These are phyloP conservation scores for Papilio protenor DNA, from an alignment of 2,888 invertebrate species.

Conservation along the genomic window DNA sequence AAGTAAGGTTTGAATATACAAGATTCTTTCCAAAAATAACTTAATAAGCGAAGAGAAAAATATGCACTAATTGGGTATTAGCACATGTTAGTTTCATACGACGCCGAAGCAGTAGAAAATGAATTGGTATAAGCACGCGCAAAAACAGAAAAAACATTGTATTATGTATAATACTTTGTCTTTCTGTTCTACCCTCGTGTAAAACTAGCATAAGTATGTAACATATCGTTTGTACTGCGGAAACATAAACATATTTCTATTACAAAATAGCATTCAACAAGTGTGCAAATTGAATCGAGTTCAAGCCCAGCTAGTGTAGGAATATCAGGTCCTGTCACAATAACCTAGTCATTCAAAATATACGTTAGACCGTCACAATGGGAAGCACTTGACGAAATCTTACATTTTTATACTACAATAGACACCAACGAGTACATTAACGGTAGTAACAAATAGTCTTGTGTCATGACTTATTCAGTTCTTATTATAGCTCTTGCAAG, in stretches of 20 bases:
- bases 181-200: neutral
- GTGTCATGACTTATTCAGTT: no score
- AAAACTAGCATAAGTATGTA: neutral
- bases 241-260: neutral
- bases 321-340: neutral
- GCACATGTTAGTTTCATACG: neutral
- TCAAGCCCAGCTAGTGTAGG: neutral
- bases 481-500: no score
- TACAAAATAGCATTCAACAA: neutral
- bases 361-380: neutral
- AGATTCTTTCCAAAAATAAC: neutral
- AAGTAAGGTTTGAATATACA: neutral
- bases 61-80: neutral
- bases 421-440: no score
- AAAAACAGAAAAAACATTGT: neutral
- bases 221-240: neutral
- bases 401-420: neutral
- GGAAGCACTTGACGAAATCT: neutral
- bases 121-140: no score
- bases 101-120: no score
- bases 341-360: neutral
- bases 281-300: conserved; percentile 5
- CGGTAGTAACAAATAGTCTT: no score
- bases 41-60: neutral
- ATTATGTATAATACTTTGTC: neutral